phyloP scores from a whole-genome alignment of 2,888 invertebrate genomes.

The Amorpha juglandis region DNA sequence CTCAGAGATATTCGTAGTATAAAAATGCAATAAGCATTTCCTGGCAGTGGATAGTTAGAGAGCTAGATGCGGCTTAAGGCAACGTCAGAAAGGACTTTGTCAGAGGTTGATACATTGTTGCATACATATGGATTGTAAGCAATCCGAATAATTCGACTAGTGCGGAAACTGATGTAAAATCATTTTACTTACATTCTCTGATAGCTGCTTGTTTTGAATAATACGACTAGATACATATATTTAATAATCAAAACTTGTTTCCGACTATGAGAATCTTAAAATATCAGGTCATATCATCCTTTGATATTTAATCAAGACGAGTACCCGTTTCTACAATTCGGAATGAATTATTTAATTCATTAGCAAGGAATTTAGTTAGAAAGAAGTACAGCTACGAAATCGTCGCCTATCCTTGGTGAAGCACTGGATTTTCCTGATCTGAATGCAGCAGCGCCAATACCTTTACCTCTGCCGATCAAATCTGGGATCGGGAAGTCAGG shows the following conservation, averaged over 20 bases:
- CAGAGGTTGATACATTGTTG: too few relatives aligned
- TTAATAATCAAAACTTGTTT: too few relatives aligned
- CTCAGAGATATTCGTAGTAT: too few relatives aligned
- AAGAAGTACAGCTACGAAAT: slow-evolving; percentile 68
- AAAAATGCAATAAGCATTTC: neutral
- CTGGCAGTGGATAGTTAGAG: neutral
- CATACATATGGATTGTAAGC: too few relatives aligned
- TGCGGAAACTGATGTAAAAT: too few relatives aligned
- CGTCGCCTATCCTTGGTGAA: slow-evolving; percentile 50
- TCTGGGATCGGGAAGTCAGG: slow-evolving; percentile 71
- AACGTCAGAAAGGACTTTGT: too few relatives aligned
- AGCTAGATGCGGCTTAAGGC: neutral
- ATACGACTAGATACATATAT: too few relatives aligned
- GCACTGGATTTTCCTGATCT: slow-evolving; percentile 51
- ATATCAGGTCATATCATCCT: too few relatives aligned
- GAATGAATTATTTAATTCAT: neutral
- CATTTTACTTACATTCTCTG: too few relatives aligned
- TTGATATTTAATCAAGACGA: neutral
- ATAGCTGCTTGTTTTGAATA: too few relatives aligned
- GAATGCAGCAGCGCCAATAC: slow-evolving; percentile 64
- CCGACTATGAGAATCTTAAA: too few relatives aligned
- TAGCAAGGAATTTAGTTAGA: slow-evolving; percentile 52
- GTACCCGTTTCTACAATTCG: slow-evolving; percentile 1
- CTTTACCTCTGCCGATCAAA: slow-evolving; percentile 59
- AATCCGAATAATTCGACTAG: too few relatives aligned